Conservation (phyloP, 2,797 vertebrate species). For the Discoglossus pictus region DNA sequence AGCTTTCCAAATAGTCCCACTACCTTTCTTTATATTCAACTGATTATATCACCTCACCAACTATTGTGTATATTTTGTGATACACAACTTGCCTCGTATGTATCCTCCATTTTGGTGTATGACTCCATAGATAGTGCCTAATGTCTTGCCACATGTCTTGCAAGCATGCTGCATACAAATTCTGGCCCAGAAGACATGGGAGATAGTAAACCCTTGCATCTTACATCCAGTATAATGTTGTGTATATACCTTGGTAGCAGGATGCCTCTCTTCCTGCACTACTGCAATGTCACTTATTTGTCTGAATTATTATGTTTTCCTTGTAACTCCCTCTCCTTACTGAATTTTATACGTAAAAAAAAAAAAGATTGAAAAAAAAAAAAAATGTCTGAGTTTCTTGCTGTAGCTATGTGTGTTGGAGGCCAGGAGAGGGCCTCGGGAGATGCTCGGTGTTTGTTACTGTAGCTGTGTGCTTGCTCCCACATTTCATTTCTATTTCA, state of each 20-base stretch:
- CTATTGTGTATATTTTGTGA: too few species aligned
- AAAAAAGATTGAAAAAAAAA: slow-evolving; percentile 16
- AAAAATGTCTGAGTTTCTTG: background rate
- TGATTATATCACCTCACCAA: too few species aligned
- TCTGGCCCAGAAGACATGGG: background rate
- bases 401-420: too few species aligned
- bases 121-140: background rate
- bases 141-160: background rate
- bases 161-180: background rate
- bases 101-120: too few species aligned
- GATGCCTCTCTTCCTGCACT: slow-evolving; percentile 13
- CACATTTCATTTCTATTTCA: too few species aligned
- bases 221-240: too few species aligned
- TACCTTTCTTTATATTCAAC: too few species aligned
- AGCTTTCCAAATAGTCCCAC: too few species aligned
- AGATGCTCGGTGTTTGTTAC: too few species aligned
- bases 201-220: too few species aligned
- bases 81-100: too few species aligned
- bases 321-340: slow-evolving; percentile 19
- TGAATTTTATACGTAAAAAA: slow-evolving; percentile 43
- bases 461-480: too few species aligned
- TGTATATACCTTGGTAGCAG: background rate
- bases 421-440: slow-evolving; percentile 1
- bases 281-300: slow-evolving; percentile 16
- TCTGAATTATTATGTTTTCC: slow-evolving; percentile 9